Evolutionary conservation across 2,888 invertebrate species (phyloP).

Genomic region (Hirtodrosophila duncani): DNA sequence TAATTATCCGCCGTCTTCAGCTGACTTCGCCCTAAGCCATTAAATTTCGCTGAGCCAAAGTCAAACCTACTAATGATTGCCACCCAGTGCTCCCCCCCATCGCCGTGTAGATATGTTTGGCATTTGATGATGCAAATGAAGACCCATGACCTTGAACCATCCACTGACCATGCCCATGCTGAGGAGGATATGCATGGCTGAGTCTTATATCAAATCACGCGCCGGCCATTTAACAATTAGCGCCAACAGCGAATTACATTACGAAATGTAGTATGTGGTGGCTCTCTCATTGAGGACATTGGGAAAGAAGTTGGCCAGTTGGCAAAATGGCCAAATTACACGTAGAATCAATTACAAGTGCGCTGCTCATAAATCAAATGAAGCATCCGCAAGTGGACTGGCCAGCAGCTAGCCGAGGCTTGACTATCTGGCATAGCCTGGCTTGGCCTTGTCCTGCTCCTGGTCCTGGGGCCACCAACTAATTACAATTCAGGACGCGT

Average conservation of each 20-base stretch:
- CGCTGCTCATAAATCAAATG: constrained; percentile 65
- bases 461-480: constrained; percentile 47
- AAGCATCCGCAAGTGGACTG: constrained; percentile 23
- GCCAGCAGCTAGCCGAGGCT: not conserved
- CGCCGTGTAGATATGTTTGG: too few relatives aligned
- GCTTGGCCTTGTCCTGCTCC: not conserved
- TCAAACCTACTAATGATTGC: too few relatives aligned
- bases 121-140: too few relatives aligned
- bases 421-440: not conserved
- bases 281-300: not conserved
- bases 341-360: constrained; percentile 70
- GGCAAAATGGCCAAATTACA: constrained; percentile 33
- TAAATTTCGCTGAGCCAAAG: too few relatives aligned
- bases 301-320: not conserved
- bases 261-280: constrained; percentile 6
- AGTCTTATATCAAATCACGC: constrained; percentile 58
- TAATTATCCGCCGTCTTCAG: too few relatives aligned
- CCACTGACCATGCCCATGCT: too few relatives aligned
- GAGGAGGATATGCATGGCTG: too few relatives aligned
- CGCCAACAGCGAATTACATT: constrained; percentile 50
- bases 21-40: too few relatives aligned
- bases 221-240: constrained; percentile 56
- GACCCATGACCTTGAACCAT: too few relatives aligned
- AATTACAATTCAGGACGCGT: constrained; percentile 74
- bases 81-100: too few relatives aligned